phyloP scores from a whole-genome alignment of 2,888 invertebrate genomes.

The Euzophera pinguis region DNA sequence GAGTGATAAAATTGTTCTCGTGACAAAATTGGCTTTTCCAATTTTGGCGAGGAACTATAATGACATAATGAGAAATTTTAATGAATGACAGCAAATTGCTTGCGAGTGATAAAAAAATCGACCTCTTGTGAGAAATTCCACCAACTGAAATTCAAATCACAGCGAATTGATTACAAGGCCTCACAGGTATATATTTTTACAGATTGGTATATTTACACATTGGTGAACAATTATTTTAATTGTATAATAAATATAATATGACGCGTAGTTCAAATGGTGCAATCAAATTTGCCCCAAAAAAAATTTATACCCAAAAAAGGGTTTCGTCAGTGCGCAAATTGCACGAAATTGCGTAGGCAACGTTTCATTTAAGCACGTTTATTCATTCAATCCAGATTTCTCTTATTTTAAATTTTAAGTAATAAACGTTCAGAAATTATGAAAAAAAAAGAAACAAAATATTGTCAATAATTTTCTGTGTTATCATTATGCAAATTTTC shows the following conservation, averaged over 20 bases:
- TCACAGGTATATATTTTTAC: slow-evolving; percentile 1
- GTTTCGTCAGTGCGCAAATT: background rate
- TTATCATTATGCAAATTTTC: too few species aligned
- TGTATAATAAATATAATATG: slow-evolving; percentile 14
- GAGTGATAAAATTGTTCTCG: slow-evolving; percentile 36
- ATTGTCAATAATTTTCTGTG: too few species aligned
- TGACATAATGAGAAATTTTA: background rate
- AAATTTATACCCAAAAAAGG: background rate
- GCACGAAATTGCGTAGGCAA: background rate
- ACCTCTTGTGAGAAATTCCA: slow-evolving; percentile 5
- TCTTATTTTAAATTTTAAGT: too few species aligned
- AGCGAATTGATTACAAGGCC: slow-evolving; percentile 18
- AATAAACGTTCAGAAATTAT: too few species aligned
- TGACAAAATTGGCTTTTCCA: slow-evolving; percentile 55
- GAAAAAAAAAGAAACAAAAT: too few species aligned
- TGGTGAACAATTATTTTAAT: slow-evolving; percentile 16
- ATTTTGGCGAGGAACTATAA: slow-evolving; percentile 46
- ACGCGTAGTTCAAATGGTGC: slow-evolving; percentile 2
- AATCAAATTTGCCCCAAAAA: slow-evolving; percentile 8
- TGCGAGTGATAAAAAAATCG: background rate
- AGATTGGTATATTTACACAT: slow-evolving; percentile 20
- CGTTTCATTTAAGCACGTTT: too few species aligned
- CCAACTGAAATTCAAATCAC: background rate
- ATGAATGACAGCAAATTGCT: slow-evolving; percentile 7
- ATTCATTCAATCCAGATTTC: too few species aligned